Percentiles rank a stretch among this genome's conserved stretches.
These are phyloP conservation scores for Rhaphigaster nebulosa DNA, from an alignment of 2,888 invertebrate species.

Conservation along the genomic window DNA sequence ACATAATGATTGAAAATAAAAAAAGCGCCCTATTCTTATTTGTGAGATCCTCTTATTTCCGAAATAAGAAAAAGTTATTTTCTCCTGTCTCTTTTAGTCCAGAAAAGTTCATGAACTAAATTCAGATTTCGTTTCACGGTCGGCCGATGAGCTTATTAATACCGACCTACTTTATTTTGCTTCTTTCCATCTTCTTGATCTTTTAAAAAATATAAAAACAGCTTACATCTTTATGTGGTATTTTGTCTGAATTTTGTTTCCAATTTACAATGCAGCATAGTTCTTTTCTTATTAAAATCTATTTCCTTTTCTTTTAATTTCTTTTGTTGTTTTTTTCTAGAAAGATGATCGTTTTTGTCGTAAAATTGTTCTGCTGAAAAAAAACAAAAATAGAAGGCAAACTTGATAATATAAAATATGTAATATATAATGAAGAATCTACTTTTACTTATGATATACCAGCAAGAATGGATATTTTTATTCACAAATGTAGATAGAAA, in stretches of 20 bases:
- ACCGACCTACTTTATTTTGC: background rate
- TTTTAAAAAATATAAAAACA: background rate
- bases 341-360: too few relatives aligned
- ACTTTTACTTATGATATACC: too few relatives aligned
- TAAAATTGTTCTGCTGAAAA: too few relatives aligned
- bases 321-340: too few relatives aligned
- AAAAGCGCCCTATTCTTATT: background rate
- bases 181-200: background rate
- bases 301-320: too few relatives aligned
- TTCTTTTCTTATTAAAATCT: too few relatives aligned
- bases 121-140: slow-evolving; percentile 2
- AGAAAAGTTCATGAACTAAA: slow-evolving; percentile 3
- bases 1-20: background rate
- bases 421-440: too few relatives aligned
- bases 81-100: background rate
- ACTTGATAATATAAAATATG: too few relatives aligned
- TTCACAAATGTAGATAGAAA: too few relatives aligned
- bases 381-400: too few relatives aligned
- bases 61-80: background rate
- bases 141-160: background rate
- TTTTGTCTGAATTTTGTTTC: background rate
- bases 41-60: background rate
- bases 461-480: too few relatives aligned
- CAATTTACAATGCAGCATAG: too few relatives aligned
- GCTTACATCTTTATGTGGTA: background rate